Conservation (phyloP, 2,797 vertebrate species). For the Okamejei kenojei region DNA sequence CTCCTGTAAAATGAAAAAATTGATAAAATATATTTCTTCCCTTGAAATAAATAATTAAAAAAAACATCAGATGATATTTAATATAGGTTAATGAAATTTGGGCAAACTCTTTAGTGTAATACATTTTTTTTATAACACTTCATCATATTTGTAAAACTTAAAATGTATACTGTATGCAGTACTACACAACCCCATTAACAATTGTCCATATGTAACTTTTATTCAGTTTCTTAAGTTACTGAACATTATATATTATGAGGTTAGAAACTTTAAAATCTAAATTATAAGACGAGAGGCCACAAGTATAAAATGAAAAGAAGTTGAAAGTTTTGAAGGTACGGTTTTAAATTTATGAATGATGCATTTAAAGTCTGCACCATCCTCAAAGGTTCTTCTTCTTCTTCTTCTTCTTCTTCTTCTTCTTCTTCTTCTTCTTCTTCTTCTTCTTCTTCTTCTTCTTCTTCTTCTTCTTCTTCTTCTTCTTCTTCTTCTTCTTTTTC, state of each 20-base stretch:
- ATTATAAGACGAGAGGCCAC: not conserved
- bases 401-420: too few species aligned
- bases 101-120: not conserved
- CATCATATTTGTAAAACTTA: not conserved
- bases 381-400: not conserved
- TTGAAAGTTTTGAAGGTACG: not conserved
- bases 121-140: not conserved
- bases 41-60: not conserved
- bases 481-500: too few species aligned
- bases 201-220: not conserved
- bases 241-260: not conserved
- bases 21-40: not conserved
- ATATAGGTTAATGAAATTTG: not conserved
- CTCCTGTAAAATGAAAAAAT: not conserved
- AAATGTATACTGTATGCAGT: not conserved
- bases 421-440: too few species aligned
- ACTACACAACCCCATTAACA: not conserved
- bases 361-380: not conserved
- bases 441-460: too few species aligned
- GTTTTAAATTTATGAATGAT: not conserved
- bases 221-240: not conserved
- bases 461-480: too few species aligned
- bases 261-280: not conserved
- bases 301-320: not conserved
- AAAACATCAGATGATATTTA: not conserved